Evolutionary conservation across 2,797 vertebrate genomes (phyloP).

Genomic region (Enteromius argenteus): DNA sequence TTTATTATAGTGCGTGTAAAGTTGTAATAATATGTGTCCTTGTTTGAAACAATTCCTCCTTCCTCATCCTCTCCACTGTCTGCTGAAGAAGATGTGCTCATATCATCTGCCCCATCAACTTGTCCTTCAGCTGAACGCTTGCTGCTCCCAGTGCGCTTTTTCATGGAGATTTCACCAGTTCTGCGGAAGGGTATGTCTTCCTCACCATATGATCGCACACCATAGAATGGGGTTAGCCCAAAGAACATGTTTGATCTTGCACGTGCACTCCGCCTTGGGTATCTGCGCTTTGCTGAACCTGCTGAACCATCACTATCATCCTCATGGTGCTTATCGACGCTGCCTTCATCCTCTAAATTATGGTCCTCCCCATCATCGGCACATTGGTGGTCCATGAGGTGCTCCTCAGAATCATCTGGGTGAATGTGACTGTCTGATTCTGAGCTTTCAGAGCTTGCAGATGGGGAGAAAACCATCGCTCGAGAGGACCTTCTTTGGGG

Average conservation of each 20-base stretch:
- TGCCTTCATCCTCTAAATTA: slow-evolving; percentile 68
- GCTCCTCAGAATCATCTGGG: slow-evolving; percentile 70
- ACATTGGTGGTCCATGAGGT: slow-evolving; percentile 63
- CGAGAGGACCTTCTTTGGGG: slow-evolving; percentile 66
- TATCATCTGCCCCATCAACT: slow-evolving; percentile 95
- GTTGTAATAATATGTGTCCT: slow-evolving; percentile 94
- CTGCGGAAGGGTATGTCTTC: slow-evolving; percentile 95
- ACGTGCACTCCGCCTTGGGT: slow-evolving; percentile 94
- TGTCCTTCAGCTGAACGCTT: slow-evolving; percentile 96
- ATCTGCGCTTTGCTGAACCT: slow-evolving; percentile 92
- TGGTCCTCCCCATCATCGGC: slow-evolving; percentile 74
- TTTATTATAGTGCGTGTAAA: slow-evolving; percentile 94
- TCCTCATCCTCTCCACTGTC: slow-evolving; percentile 86
- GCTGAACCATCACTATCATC: slow-evolving; percentile 86
- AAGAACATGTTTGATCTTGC: slow-evolving; percentile 99
- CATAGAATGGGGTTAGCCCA: slow-evolving; percentile 95
- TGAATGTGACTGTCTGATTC: slow-evolving; percentile 78
- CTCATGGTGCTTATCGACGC: slow-evolving; percentile 86
- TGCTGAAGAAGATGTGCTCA: slow-evolving; percentile 91
- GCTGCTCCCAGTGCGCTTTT: slow-evolving; percentile 84
- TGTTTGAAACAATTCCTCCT: slow-evolving; percentile 73
- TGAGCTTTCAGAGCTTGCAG: slow-evolving; percentile 80
- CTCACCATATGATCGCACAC: slow-evolving; percentile 94
- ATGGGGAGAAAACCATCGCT: slow-evolving; percentile 75
- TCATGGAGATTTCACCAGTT: slow-evolving; percentile 82